Percentiles rank a stretch among this genome's conserved stretches.
These are phyloP conservation scores for Pimpla rufipes DNA, from an alignment of 2,888 invertebrate genomes.

Conservation along the genomic window DNA sequence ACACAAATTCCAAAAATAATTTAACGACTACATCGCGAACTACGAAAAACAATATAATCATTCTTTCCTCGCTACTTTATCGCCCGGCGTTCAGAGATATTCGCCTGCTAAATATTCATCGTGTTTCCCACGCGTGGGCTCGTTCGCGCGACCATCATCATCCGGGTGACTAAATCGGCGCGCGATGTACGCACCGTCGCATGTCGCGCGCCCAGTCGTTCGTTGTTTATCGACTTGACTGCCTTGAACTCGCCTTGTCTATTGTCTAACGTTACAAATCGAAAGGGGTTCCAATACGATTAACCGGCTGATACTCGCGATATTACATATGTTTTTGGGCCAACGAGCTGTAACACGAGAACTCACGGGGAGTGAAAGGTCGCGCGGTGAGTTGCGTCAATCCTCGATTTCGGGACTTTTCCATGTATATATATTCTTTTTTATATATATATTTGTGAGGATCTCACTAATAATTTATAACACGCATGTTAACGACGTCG, in stretches of 20 bases:
- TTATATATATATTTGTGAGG: neutral
- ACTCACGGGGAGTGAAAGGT: slow-evolving; percentile 39
- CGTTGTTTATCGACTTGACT: neutral
- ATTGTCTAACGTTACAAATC: slow-evolving; percentile 5
- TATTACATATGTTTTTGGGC: slow-evolving; percentile 8
- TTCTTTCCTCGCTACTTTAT: slow-evolving; percentile 19
- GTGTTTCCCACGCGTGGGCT: slow-evolving; percentile 21
- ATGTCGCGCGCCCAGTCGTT: neutral
- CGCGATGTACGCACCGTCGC: neutral
- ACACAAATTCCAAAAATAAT: slow-evolving; percentile 4
- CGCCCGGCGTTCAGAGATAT: neutral
- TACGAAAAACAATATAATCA: neutral
- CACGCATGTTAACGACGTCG: neutral
- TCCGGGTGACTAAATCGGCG: slow-evolving; percentile 20
- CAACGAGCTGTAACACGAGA: neutral
- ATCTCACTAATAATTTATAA: slow-evolving; percentile 25
- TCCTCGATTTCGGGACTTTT: slow-evolving; percentile 27
- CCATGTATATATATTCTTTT: neutral
- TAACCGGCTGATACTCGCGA: neutral
- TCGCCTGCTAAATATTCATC: slow-evolving; percentile 26
- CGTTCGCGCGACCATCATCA: neutral
- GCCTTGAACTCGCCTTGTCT: slow-evolving; percentile 10
- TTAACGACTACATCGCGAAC: neutral
- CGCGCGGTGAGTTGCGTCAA: slow-evolving; percentile 28
- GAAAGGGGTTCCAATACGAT: neutral